Evolutionary conservation across 2,888 invertebrate genomes (phyloP).

Genomic region (Eristalis pertinax): DNA sequence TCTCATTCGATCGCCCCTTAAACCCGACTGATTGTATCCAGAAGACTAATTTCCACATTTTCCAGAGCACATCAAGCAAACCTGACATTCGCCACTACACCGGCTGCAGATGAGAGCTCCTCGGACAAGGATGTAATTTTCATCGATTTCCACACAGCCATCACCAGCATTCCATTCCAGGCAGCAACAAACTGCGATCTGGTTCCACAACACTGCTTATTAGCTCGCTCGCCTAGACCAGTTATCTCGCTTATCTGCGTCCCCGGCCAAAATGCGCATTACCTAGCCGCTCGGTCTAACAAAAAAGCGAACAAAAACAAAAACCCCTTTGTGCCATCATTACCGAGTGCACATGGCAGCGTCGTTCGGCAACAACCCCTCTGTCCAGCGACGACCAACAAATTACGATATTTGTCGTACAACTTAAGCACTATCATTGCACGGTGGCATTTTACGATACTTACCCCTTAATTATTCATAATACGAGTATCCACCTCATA

Average conservation of each 20-base stretch:
- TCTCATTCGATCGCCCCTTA: too few species aligned
- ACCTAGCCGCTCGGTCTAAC: background rate
- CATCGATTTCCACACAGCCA: background rate
- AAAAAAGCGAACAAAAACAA: background rate
- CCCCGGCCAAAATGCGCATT: constrained; percentile 3
- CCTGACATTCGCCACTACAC: too few species aligned
- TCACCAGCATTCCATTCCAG: too few species aligned
- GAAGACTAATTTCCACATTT: too few species aligned
- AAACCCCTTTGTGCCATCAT: constrained; percentile 35
- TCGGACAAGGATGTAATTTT: background rate
- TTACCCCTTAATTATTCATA: constrained; percentile 66
- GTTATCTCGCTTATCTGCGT: constrained; percentile 13
- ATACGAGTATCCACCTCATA: constrained; percentile 33
- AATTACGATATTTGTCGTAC: constrained; percentile 25
- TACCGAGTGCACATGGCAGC: constrained; percentile 21
- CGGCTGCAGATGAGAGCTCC: too few species aligned
- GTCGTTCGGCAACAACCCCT: background rate
- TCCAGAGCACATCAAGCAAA: too few species aligned
- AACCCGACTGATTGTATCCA: too few species aligned
- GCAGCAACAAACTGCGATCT: background rate
- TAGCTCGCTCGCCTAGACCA: background rate
- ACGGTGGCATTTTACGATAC: constrained; percentile 41
- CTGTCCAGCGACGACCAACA: background rate
- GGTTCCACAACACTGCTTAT: background rate
- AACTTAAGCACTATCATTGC: constrained; percentile 50